These are phyloP conservation scores for Eupithecia subumbrata DNA, from an alignment of 2,888 invertebrate species.

Conservation along the genomic window DNA sequence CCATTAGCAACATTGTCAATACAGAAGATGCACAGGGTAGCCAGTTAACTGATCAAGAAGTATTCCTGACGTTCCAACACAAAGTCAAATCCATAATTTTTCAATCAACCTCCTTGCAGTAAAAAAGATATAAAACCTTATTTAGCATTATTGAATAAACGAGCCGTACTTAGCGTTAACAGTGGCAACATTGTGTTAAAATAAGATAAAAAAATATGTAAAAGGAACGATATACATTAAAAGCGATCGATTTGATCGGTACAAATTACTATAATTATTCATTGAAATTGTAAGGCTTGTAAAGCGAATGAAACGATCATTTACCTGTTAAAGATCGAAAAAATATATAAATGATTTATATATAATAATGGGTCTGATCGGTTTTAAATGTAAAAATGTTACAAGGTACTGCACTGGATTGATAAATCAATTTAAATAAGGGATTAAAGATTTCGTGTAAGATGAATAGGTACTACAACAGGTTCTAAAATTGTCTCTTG, in stretches of 20 bases:
- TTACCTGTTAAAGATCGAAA: constrained; percentile 26
- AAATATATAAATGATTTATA: constrained; percentile 17
- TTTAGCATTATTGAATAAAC: constrained; percentile 11
- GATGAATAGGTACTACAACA: background rate
- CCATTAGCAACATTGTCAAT: background rate
- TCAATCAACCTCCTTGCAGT: constrained; percentile 28
- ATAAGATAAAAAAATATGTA: constrained; percentile 4
- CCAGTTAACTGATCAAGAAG: background rate
- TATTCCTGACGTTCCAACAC: background rate
- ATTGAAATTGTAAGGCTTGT: constrained; percentile 34
- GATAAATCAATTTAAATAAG: background rate
- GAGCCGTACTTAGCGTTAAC: constrained; percentile 21
- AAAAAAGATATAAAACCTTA: constrained; percentile 27
- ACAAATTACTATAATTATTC: constrained; percentile 44
- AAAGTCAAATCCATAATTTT: constrained; percentile 32
- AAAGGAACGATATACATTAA: constrained; percentile 17
- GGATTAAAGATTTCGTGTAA: background rate
- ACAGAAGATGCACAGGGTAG: background rate
- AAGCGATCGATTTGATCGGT: constrained; percentile 36
- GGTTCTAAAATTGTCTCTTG: background rate
- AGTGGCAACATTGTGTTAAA: constrained; percentile 26
- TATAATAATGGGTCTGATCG: background rate
- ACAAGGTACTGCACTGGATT: background rate
- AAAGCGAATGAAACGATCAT: constrained; percentile 29
- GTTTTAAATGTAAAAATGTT: background rate